Conservation (phyloP, 2,113 vertebrate genomes). For the Cacatua alba region DNA sequence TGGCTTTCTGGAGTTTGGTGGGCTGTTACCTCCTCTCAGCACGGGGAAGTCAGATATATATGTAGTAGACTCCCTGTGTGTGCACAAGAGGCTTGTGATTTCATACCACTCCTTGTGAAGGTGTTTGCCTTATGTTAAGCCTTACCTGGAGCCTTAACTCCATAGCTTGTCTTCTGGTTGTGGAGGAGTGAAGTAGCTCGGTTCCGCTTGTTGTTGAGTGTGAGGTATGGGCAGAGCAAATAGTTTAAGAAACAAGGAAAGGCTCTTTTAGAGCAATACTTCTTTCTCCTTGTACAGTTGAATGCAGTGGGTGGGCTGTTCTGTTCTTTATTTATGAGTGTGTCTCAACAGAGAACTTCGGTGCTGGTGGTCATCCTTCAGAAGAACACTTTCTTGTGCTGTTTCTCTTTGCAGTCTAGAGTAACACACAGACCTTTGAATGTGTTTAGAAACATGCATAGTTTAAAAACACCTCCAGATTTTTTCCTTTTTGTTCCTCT, state of each 20-base stretch:
- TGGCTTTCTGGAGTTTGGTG: not conserved
- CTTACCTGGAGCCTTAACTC: not conserved
- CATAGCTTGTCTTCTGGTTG: not conserved
- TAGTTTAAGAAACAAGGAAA: not conserved
- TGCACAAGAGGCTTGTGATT: not conserved
- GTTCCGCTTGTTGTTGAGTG: not conserved
- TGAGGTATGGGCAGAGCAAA: not conserved
- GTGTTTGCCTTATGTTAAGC: not conserved
- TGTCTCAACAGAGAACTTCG: not conserved
- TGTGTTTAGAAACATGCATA: not conserved
- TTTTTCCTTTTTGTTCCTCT: not conserved
- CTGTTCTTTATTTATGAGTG: not conserved
- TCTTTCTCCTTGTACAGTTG: not conserved
- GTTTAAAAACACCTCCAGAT: not conserved
- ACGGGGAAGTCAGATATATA: accelerated
- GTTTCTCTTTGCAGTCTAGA: not conserved
- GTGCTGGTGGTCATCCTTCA: not conserved
- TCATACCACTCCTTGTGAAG: not conserved
- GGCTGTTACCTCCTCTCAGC: not conserved
- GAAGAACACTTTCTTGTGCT: not conserved
- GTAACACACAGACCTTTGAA: not conserved
- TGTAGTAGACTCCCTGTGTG: not conserved
- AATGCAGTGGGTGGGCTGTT: accelerated
- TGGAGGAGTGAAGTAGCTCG: not conserved
- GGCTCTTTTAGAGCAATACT: not conserved